Evolutionary conservation across 2,113 vertebrate species (phyloP).

Genomic region (Polyodon spathula): DNA sequence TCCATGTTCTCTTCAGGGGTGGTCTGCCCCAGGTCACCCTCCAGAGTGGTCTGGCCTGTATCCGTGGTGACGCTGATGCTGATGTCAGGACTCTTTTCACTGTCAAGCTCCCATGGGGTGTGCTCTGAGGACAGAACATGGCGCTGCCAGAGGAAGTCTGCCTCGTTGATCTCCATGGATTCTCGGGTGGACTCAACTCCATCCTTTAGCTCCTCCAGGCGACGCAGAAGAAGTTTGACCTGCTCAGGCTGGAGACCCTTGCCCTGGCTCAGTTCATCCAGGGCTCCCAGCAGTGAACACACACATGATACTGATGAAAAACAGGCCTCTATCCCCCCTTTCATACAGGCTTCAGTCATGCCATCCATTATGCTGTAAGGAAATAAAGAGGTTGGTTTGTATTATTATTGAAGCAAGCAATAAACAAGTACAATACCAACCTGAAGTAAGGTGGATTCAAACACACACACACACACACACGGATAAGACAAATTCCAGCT

Average conservation of each 20-base stretch:
- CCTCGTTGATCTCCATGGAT: constrained; percentile 91
- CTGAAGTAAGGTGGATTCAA: no score
- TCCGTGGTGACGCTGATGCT: constrained; percentile 95
- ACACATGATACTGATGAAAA: constrained; percentile 79
- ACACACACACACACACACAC: no score
- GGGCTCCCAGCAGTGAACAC: constrained; percentile 71
- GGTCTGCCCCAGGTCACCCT: constrained; percentile 68
- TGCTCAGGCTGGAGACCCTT: constrained; percentile 70
- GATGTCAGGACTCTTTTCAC: constrained; percentile 83
- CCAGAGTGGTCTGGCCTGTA: constrained; percentile 78
- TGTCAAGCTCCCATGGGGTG: constrained; percentile 60
- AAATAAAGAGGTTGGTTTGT: neutral
- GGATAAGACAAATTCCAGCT: no score
- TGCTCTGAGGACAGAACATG: constrained; percentile 81
- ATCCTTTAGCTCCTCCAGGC: constrained; percentile 78
- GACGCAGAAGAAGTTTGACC: constrained; percentile 66
- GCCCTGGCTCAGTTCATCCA: constrained; percentile 86
- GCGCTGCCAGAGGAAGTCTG: constrained; percentile 89
- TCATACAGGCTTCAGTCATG: constrained; percentile 85
- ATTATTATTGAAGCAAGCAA: neutral
- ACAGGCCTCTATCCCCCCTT: constrained; percentile 89
- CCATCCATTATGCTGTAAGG: constrained; percentile 84
- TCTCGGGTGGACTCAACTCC: constrained; percentile 74
- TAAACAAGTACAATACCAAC: neutral
- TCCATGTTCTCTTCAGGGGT: constrained; percentile 63